A percentile compares a stretch with the other conserved stretches of the same genome.
phyloP scores from a whole-genome alignment of 2,113 vertebrate species.

The Phalacrocorax pelagicus region DNA sequence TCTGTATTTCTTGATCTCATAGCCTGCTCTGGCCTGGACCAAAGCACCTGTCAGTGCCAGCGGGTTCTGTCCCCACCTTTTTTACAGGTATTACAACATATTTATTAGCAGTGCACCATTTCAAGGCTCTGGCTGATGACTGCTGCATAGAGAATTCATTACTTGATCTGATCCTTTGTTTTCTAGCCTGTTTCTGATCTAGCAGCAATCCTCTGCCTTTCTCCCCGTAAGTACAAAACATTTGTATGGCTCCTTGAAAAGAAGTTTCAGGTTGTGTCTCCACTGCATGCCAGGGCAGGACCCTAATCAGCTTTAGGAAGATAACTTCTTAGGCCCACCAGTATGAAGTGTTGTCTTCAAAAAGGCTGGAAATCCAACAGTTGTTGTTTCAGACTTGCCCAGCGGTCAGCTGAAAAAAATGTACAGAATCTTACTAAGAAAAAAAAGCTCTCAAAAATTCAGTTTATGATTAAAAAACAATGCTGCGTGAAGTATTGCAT shows the following conservation, averaged over 20 bases:
- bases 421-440: not conserved
- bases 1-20: not conserved
- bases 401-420: not conserved
- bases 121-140: not conserved
- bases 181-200: not conserved
- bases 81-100: not conserved
- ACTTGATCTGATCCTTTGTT: not conserved
- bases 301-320: not conserved
- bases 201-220: not conserved
- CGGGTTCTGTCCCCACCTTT: not conserved
- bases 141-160: not conserved
- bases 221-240: accelerated
- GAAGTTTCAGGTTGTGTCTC: not conserved
- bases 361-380: not conserved
- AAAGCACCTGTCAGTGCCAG: not conserved
- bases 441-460: not conserved
- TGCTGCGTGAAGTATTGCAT: not conserved
- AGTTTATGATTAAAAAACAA: not conserved
- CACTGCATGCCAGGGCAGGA: accelerated
- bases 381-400: not conserved
- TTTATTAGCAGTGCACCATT: not conserved
- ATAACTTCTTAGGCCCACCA: not conserved
- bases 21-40: not conserved
- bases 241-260: not conserved
- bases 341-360: not conserved